A percentile compares a stretch with the other conserved stretches of the same genome.
Evolutionary conservation across 2,797 vertebrate genomes (phyloP).

Genomic region (Myotis vivesi): DNA sequence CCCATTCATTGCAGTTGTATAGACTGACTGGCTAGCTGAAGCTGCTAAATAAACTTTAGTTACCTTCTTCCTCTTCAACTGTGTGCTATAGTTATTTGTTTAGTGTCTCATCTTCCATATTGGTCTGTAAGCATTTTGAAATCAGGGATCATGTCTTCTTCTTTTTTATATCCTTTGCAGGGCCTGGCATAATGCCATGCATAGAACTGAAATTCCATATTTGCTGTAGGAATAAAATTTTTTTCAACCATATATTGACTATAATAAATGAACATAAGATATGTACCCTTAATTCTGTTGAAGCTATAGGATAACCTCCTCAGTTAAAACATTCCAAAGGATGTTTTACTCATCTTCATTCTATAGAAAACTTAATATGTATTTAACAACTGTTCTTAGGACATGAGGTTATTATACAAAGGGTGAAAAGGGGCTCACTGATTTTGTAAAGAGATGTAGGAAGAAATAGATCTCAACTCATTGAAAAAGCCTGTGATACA

Average conservation of each 20-base stretch:
- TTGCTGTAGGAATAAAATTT: slow-evolving; percentile 51
- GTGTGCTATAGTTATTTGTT: slow-evolving; percentile 5
- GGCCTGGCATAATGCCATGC: slow-evolving; percentile 29
- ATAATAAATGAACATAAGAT: slow-evolving; percentile 40
- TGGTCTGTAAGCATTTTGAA: slow-evolving; percentile 37
- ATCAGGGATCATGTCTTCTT: slow-evolving; percentile 49
- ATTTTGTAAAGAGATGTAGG: not conserved
- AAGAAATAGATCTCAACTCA: slow-evolving; percentile 32
- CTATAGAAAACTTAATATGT: slow-evolving; percentile 54
- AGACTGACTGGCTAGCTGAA: not conserved
- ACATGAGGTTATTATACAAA: slow-evolving; percentile 36
- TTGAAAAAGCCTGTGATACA: not conserved
- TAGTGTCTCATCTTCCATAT: not conserved
- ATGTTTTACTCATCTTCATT: slow-evolving; percentile 38
- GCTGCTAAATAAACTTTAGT: not conserved
- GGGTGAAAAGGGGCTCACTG: not conserved
- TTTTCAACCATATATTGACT: slow-evolving; percentile 52
- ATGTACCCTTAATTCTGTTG: slow-evolving; percentile 44
- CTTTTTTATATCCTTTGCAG: slow-evolving; percentile 36
- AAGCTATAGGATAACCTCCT: slow-evolving; percentile 51
- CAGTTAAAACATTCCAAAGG: slow-evolving; percentile 45
- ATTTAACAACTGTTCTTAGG: slow-evolving; percentile 31
- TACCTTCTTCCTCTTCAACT: not conserved
- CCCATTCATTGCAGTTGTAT: not conserved
- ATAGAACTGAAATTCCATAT: slow-evolving; percentile 49